A percentile compares a stretch with the other conserved stretches of the same genome.
Conservation (phyloP, 1,140 invertebrate species). For the Antheraea pernyi region DNA sequence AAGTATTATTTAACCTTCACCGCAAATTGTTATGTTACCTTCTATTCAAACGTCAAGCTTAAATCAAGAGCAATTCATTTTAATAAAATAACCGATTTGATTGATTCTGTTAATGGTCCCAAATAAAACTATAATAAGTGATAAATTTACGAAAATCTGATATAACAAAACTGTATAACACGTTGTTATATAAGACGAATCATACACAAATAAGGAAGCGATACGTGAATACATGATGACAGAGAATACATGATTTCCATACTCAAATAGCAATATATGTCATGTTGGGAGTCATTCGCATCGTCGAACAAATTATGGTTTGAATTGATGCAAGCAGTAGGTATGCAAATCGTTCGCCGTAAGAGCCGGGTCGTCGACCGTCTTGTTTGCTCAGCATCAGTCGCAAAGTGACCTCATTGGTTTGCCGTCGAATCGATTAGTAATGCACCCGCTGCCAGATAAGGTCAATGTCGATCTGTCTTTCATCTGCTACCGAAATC, state of each 20-base stretch:
- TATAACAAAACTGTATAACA: not conserved
- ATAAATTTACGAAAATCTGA: not conserved
- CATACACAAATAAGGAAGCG: not conserved
- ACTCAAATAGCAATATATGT: not conserved
- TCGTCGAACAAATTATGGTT: not conserved
- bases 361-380: constrained; percentile 9
- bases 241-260: not conserved
- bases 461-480: constrained; percentile 53
- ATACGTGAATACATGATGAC: not conserved
- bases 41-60: not conserved
- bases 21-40: not conserved
- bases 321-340: not conserved
- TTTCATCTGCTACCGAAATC: constrained; percentile 52
- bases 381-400: constrained; percentile 18
- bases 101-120: not conserved
- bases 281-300: not conserved
- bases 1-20: not conserved
- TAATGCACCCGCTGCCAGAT: constrained; percentile 47
- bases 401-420: constrained; percentile 34
- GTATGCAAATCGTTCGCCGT: constrained; percentile 5
- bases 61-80: not conserved
- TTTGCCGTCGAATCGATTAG: constrained; percentile 50
- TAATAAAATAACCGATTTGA: not conserved
- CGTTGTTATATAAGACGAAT: not conserved
- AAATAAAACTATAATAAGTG: not conserved